Conservation (phyloP, 2,888 invertebrate genomes). For the Calameuta pallipes region DNA sequence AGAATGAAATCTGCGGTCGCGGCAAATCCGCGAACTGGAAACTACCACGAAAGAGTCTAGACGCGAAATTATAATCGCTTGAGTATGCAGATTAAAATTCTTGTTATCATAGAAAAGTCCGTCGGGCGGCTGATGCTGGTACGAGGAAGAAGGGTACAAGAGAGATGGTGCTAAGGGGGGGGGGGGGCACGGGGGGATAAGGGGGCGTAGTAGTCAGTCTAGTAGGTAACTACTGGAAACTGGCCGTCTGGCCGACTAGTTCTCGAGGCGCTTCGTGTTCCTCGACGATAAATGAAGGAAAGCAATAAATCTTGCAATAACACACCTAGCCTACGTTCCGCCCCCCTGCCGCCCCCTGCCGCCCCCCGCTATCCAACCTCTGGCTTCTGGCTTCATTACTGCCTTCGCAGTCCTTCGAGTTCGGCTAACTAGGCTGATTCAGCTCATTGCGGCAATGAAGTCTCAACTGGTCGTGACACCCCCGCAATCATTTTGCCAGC, state of each 20-base stretch:
- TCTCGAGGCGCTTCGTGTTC: background rate
- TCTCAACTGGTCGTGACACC: conserved; percentile 49
- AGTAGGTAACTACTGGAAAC: conserved; percentile 18
- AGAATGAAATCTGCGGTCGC: background rate
- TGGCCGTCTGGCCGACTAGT: conserved; percentile 11
- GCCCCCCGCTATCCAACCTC: conserved; percentile 9
- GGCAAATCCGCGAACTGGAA: background rate
- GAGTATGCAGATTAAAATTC: conserved; percentile 18
- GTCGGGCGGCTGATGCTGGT: background rate
- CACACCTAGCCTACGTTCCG: conserved; percentile 25
- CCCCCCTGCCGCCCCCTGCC: conserved; percentile 1
- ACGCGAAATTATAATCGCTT: conserved; percentile 13
- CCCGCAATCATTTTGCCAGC: conserved; percentile 35
- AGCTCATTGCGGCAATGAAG: conserved; percentile 51
- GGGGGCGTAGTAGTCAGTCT: background rate
- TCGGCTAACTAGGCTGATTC: conserved; percentile 44
- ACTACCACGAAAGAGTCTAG: conserved; percentile 4
- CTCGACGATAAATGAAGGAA: conserved; percentile 41
- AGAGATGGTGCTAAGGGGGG: background rate
- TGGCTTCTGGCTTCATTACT: conserved; percentile 13
- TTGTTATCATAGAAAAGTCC: conserved; percentile 13
- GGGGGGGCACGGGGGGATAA: conserved; percentile 9
- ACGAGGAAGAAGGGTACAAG: too few species aligned
- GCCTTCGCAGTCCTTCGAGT: conserved; percentile 14
- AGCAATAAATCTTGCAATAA: conserved; percentile 57